Base-by-base conservation (phyloP, 1,140 invertebrate species). In the Drosophila parvula region DNA sequence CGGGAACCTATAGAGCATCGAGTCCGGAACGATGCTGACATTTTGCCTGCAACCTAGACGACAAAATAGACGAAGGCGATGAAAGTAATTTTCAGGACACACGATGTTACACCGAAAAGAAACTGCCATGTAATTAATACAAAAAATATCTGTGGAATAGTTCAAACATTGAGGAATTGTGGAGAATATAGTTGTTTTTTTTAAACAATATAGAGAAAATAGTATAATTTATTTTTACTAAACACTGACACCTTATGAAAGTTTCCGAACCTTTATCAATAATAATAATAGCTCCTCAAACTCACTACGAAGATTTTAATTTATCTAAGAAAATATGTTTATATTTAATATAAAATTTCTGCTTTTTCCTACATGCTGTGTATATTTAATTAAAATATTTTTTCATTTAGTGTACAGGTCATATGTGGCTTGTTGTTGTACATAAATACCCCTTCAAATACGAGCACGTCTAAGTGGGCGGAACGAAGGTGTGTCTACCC, bases 371-470 rank as follows among this genome's bases (percentile, higher is more conserved):
- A 22, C 6, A 16, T 22, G 7, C 9, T 14, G 4, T n/a, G 14
- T 48, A 28, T 6, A 18, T 53, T 12, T 8, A 41, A 2, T 22
- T 11, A 3, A 1, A 16, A 4, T 30, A 3, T n/a, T 5, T 4
- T 61, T 51, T 40, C 5, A 28, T 16, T 3, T 18, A 8, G 65
- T 56, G 60, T 43, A 16, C 1, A n/a, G 44, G 36, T 68, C 67
- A 71, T 59, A 40, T 73, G 53, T 71, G 51, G 77, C 63, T 48
- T 71, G 47, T 79, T 71, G 47, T 79, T 65, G 56, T 69, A 48
- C 28, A 81, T 67, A 77, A 74, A 79, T 70, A 40, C 36, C 65
- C 61, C 64, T 43, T 65, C 76, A 79, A 88, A 88, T 78, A 81
- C 62, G 30, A 60, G 58, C 61, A 70, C 44, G 48, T 47, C 53